A percentile compares a stretch with the other conserved stretches of the same genome.
Conservation (phyloP, 1,140 invertebrate species). For the Microplitis demolitor region DNA sequence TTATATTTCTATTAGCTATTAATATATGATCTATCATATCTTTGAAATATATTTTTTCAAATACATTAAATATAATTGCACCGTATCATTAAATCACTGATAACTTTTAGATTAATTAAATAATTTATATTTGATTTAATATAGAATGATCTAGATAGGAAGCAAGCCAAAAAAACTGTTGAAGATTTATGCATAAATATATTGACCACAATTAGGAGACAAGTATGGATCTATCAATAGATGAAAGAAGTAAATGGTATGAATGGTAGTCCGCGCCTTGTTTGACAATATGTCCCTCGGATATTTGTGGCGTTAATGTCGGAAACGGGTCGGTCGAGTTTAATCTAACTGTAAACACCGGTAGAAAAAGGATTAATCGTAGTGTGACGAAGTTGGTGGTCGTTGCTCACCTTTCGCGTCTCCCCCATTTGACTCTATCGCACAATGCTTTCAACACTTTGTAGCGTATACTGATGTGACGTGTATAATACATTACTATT, state of each 20-base stretch:
- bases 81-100: too few species aligned
- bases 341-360: constrained; percentile 52
- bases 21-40: too few species aligned
- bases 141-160: too few species aligned
- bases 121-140: too few species aligned
- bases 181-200: not conserved
- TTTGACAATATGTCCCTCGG: constrained; percentile 16
- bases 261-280: not conserved
- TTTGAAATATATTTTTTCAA: too few species aligned
- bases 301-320: constrained; percentile 23
- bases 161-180: too few species aligned
- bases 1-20: not conserved
- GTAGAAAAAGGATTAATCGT: constrained; percentile 36
- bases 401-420: constrained; percentile 26
- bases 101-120: too few species aligned
- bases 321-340: constrained; percentile 50
- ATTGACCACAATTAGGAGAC: not conserved
- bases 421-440: constrained; percentile 17
- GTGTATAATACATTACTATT: not conserved
- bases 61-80: too few species aligned
- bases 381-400: constrained; percentile 30
- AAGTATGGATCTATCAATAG: not conserved
- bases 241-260: not conserved
- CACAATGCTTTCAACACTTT: constrained; percentile 12
- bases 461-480: not conserved